Evolutionary conservation across 2,888 invertebrate species (phyloP), one percentile per base, ranked within the genome.

Genomic region (Galerucella nymphaeae): DNA sequence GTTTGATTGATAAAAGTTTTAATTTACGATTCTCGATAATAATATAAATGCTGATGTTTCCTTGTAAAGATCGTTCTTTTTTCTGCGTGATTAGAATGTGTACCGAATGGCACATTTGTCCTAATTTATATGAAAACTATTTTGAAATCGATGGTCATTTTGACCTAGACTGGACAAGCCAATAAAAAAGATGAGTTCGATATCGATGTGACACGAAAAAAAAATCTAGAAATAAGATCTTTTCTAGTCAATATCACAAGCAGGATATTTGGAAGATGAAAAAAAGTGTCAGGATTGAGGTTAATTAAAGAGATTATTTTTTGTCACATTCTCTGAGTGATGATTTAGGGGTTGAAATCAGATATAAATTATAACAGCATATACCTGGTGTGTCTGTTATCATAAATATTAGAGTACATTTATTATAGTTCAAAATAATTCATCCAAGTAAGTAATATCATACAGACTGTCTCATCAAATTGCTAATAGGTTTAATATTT

Each of bases 131-230:
- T 64, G 10, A 8, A 30, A 30, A 30, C 30, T 8, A 30, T 30
- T 30, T 30, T 30, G 10, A 64, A 64, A 64, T n/a, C 50, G 53
- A 64, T 50, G 30, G 64, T 30, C 23, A 48, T n/a, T 64, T 64
- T 64, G 50, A 64, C 64, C 50, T 53, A 63, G 20, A 45, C 20
- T 13, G 20, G 38, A 59, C 20, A 18, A 42, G 16, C n/a, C 14
- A 48, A 48, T 48, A 13, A 48, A 48, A 48, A 11, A 48, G 48
- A 48, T 5, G 48, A 48, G 5, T 48, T 14, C n/a, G 48, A 5
- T 48, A n/a, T n/a, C n/a, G n/a, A 48, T 48, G n/a, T 48, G 48
- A n/a, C n/a, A 48, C 48, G 48, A 48, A 48, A 48, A 48, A n/a
- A 48, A 48, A 14, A 48, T 6, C 14, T 4, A 6, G 8, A 1